Base-by-base conservation (phyloP, 2,888 invertebrate species). In the Melanargia galathea region DNA sequence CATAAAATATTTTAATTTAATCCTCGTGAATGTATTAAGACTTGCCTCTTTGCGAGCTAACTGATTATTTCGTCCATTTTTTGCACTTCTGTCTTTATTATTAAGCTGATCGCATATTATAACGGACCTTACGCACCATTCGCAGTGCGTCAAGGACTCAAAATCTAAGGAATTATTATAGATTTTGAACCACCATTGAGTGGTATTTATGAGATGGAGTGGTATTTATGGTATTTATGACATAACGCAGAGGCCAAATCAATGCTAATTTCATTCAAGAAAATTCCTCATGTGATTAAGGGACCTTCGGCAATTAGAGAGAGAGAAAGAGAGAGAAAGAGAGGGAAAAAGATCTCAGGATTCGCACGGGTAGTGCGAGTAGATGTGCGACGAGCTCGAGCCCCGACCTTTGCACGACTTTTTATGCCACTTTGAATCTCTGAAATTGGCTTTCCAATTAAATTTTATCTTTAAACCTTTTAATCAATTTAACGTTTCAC, bases 1-100 rank as follows among this genome's bases (percentile, higher is more conserved):
- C 76, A 75, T 82, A 75, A 78, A 80, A 83, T 81, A 79, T 80
- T 82, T 74, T 78, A 82, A 81, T 80, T 77, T 78, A 78, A 80
- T 78, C 75, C 75, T 68, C 67, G 67, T 69, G 75, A 76, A 78
- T 80, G 78, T 75, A 77, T 77, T 74, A 74, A 72, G 70, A 73
- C 71, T 68, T 64, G 64, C 66, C 66, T 71, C 72, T 70, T 69
- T 70, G 63, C 63, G 67, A 67, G 66, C 68, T 71, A 69, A 71
- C 69, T 70, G 69, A 70, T 71, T 72, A 68, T 68, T 69, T 70
- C 66, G 65, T 62, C 59, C 61, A 49, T 62, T 64, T 66, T 59
- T 64, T 64, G 24, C 38, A 43, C 52, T 40, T 33, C 20, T 33
- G 38, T 45, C 30, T 52, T 35, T 35, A 4, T 35, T 35, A 4